Conservation (phyloP, 2,888 invertebrate genomes). For the Synergus itoensis region DNA sequence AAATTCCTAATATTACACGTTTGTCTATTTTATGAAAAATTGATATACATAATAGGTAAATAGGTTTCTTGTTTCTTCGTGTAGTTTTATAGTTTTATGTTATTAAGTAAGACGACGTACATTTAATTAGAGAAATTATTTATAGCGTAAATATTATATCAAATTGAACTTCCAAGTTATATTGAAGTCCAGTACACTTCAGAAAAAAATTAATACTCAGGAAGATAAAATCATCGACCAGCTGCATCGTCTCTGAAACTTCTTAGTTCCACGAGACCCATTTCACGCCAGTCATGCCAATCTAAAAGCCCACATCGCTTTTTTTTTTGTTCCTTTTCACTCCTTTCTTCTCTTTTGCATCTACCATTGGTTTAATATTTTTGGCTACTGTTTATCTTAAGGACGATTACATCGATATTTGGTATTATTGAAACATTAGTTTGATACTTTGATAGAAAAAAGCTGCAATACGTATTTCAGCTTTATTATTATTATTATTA, state of each 20-base stretch:
- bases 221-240: conserved; percentile 35
- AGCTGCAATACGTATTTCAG: background rate
- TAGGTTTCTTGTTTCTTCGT: no score
- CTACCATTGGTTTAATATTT: background rate
- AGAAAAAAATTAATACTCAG: conserved; percentile 22
- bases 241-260: conserved; percentile 19
- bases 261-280: conserved; percentile 31
- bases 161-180: conserved; percentile 4
- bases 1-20: no score
- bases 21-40: no score
- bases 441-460: background rate
- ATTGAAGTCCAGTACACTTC: background rate
- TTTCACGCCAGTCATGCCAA: conserved; percentile 34
- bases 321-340: background rate
- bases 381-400: background rate
- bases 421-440: background rate
- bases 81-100: no score
- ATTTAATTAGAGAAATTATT: no score
- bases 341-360: background rate
- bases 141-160: background rate
- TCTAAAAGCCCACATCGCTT: background rate
- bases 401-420: background rate
- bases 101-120: no score
- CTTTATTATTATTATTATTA: background rate
- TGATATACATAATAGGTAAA: no score